These are phyloP conservation scores for Himalopsyche anomala DNA, from an alignment of 2,888 invertebrate species.

Conservation along the genomic window DNA sequence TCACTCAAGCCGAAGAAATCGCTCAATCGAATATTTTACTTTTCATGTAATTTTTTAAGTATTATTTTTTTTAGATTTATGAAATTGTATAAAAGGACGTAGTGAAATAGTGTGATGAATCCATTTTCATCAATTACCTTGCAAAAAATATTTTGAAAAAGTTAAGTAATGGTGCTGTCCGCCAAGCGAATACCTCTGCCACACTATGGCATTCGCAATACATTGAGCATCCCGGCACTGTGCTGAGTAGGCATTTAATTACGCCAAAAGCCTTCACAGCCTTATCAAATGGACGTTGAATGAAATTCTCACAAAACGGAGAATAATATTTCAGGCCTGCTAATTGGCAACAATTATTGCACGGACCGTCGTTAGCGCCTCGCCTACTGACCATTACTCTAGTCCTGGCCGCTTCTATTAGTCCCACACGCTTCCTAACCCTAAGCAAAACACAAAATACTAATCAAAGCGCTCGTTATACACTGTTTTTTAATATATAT, in stretches of 20 bases:
- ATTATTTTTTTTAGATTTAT: too few species aligned
- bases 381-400: slow-evolving; percentile 40
- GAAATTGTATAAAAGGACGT: too few species aligned
- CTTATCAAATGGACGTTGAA: slow-evolving; percentile 31
- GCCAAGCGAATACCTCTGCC: slow-evolving; percentile 18
- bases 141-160: neutral
- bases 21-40: too few species aligned
- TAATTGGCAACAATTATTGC: slow-evolving; percentile 47
- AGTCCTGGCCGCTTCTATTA: neutral
- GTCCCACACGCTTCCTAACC: slow-evolving; percentile 25
- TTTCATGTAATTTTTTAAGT: too few species aligned
- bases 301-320: slow-evolving; percentile 39
- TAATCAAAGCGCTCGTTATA: neutral
- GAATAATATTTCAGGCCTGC: slow-evolving; percentile 43
- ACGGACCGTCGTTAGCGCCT: slow-evolving; percentile 42
- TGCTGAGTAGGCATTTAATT: slow-evolving; percentile 24
- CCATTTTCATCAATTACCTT: too few species aligned
- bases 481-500: too few species aligned
- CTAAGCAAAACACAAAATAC: slow-evolving; percentile 8
- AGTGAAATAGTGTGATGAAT: too few species aligned
- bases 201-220: slow-evolving; percentile 5
- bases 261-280: slow-evolving; percentile 27
- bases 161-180: neutral
- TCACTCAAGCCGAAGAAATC: too few species aligned
- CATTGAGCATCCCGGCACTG: slow-evolving; percentile 4